Evolutionary conservation across 2,113 vertebrate species (phyloP).

Genomic region (Lophochroa leadbeateri): DNA sequence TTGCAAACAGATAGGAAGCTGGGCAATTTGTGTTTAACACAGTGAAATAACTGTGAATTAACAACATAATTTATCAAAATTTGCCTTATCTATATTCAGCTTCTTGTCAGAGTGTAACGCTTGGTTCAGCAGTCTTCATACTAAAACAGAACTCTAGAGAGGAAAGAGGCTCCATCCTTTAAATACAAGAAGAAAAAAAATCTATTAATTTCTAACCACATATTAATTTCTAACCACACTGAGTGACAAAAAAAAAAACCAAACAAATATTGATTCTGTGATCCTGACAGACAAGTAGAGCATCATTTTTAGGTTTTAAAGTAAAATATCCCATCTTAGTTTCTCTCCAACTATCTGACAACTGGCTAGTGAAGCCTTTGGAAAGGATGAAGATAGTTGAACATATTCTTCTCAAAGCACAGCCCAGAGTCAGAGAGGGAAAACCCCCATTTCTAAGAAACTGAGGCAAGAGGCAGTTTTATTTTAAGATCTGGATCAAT

Average conservation of each 20-base stretch:
- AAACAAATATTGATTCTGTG: not conserved
- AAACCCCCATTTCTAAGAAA: not conserved
- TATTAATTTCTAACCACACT: not conserved
- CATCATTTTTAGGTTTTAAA: not conserved
- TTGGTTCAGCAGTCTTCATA: not conserved
- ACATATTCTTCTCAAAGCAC: not conserved
- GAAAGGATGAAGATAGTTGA: not conserved
- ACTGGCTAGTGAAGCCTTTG: not conserved
- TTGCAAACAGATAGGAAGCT: not conserved
- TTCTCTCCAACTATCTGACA: not conserved
- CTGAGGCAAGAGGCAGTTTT: not conserved
- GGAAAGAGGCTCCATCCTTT: not conserved
- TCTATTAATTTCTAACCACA: not conserved
- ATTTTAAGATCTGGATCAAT: not conserved
- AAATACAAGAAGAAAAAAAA: not conserved
- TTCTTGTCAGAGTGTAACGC: not conserved
- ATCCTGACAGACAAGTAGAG: not conserved
- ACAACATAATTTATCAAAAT: not conserved
- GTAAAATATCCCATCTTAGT: not conserved
- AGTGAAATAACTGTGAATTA: not conserved
- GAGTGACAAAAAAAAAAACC: not conserved
- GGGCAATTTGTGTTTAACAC: not conserved
- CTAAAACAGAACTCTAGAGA: not conserved
- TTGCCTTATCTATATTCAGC: not conserved
- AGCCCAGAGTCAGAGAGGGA: not conserved